Evolutionary conservation across 2,113 vertebrate genomes (phyloP), one percentile per base, ranked within the genome.

Genomic region (Synodontis membranacea): DNA sequence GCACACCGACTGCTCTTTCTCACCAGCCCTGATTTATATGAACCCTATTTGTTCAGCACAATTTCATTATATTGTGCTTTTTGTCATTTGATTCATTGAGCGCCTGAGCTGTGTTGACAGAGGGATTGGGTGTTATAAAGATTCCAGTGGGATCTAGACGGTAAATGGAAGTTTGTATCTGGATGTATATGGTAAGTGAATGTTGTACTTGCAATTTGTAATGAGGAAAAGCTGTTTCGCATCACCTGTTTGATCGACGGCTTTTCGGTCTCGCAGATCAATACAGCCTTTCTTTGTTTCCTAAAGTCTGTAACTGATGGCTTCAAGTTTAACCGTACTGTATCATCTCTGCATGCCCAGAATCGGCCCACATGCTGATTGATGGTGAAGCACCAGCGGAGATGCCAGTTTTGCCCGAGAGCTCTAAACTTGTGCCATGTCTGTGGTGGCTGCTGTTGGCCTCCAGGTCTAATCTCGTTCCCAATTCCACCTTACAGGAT

Each of bases 31-130:
- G 84, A 84, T 85, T 89, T 84, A 31, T 62, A 75, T 68, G 75
- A 80, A 83, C 83, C 81, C 86, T 86, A 84, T 89, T 88, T 89
- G 86, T 84, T 89, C 88, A 84, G 81, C 62, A 86, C 85, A 80
- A 88, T 89, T 88, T 87, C 48, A 87, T 84, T 88, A 86, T 88
- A 89, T 88, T 84, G 86, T 75, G n/a, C 34, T 76, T 89, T 85
- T 85, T 86, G 86, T 88, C 83, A 68, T 87, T 82, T 85, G 79
- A 87, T 78, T 82, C 64, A 84, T 87, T 80, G 86, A 86, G 64
- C 72, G 25, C 75, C 86, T 78, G 70, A 87, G 70, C 44, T 74
- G 79, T 70, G 52, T 46, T 87, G 86, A 83, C 83, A 82, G 82
- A 74, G 72, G 50, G 83, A 66, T 64, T 44, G 72, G 44, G 68